Evolutionary conservation across 2,113 vertebrate species (phyloP).

Genomic region (Marmota flaviventris): DNA sequence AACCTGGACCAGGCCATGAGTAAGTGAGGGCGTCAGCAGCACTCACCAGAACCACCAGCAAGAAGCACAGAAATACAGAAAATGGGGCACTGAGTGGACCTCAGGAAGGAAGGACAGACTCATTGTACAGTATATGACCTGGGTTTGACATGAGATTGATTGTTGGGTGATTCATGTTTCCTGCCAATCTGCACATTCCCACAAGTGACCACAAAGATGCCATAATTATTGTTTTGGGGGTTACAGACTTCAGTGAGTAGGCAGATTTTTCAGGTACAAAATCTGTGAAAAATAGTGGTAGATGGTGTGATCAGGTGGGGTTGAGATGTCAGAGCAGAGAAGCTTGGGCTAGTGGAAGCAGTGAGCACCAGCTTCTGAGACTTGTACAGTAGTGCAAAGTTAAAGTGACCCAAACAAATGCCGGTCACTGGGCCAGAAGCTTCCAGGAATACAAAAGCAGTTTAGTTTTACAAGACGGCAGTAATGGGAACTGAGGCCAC

Average conservation of each 20-base stretch:
- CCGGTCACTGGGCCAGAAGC: neutral
- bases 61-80: neutral
- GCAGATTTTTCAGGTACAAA: neutral
- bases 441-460: neutral
- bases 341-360: too few species aligned
- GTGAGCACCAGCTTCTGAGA: neutral
- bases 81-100: accelerated
- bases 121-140: neutral
- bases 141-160: neutral
- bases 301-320: accelerated
- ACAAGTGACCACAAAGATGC: neutral
- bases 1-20: slow-evolving; percentile 99
- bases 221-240: accelerated
- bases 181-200: neutral
- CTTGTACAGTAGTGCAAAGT: accelerated
- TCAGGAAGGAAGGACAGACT: too few species aligned
- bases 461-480: neutral
- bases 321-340: neutral
- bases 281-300: neutral
- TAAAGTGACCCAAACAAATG: too few species aligned
- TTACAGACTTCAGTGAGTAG: neutral
- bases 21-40: slow-evolving; percentile 86
- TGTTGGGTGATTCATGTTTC: accelerated
- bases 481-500: accelerated
- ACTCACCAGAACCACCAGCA: neutral